Percentiles rank a stretch among this genome's conserved stretches.
These are phyloP conservation scores for Limnephilus marmoratus DNA, from an alignment of 2,888 invertebrate species.

Conservation along the genomic window DNA sequence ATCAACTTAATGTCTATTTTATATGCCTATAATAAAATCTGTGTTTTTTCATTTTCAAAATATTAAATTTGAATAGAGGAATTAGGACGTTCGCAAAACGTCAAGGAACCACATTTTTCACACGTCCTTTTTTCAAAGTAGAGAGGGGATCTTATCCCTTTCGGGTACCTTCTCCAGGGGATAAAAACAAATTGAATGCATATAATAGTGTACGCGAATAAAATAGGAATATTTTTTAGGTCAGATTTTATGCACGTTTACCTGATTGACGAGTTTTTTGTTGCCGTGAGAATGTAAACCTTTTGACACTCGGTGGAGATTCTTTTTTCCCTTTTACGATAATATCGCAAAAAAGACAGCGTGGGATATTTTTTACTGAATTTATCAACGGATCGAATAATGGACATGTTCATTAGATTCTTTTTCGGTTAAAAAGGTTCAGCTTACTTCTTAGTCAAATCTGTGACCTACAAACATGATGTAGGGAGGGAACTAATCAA, in stretches of 20 bases:
- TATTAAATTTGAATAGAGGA: background rate
- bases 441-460: background rate
- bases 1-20: background rate
- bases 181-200: slow-evolving; percentile 52
- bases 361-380: slow-evolving; percentile 51
- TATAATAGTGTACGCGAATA: slow-evolving; percentile 42
- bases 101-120: slow-evolving; percentile 44
- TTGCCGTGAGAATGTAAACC: slow-evolving; percentile 49
- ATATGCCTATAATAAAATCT: background rate
- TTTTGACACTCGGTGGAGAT: slow-evolving; percentile 28
- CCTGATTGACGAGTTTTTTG: slow-evolving; percentile 59
- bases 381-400: background rate
- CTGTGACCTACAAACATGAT: background rate
- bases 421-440: background rate
- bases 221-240: slow-evolving; percentile 59
- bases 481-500: background rate
- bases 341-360: slow-evolving; percentile 56
- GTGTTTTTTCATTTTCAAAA: background rate
- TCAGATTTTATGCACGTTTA: slow-evolving; percentile 65
- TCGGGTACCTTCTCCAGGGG: slow-evolving; percentile 19
- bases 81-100: background rate
- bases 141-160: slow-evolving; percentile 55
- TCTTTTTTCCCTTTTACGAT: background rate
- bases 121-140: slow-evolving; percentile 51
- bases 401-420: background rate